Base-by-base conservation (phyloP, 2,113 vertebrate species). In the Apteryx mantelli region DNA sequence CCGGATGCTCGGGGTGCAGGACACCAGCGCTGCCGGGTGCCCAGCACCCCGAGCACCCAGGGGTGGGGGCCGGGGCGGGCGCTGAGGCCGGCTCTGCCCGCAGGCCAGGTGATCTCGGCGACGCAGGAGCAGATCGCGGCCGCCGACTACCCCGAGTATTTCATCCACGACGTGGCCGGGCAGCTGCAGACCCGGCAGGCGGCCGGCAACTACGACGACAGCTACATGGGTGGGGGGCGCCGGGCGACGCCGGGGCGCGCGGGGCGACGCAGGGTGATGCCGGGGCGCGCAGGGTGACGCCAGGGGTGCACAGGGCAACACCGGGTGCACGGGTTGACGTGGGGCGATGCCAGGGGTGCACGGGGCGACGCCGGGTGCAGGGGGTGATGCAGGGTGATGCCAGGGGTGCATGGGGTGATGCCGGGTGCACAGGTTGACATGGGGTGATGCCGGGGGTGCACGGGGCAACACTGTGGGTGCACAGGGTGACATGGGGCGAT, bases 51-150 rank as follows among this genome's bases (percentile, higher is more conserved):
- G 42, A 13, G 44, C 13, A 12, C 44, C 44, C 44, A 46, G 44
- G 44, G 44, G 44, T 46, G 44, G 44, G 44, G 11, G 44, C 44
- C 15, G 44, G 44, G 13, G 36, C 36, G 42, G 56, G 34, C 34
- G 38, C 61, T 50, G 21, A 64, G 14, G 22, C 81, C 28, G 68
- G n/a, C 58, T 50, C 30, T 6, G 26, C 50, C 3, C 60, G 91
- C 82, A 99, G 99, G 99, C 95, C 99, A 99, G 97, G 98, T 99
- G 96, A 98, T 99, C 66, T 98, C 99, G 2, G 99, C 99, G 60
- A 97, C 98, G 5, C 99, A 98, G 89, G 98, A 99, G 82, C 98
- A 99, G 92, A 99, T 99, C 13, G 93, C 98, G 63, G 89, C 98
- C 30, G 97, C 98, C 4, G 99, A 98, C 79, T 98, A 98, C 97